Conservation (phyloP, 2,888 invertebrate genomes). For the Gisinianus flammeolus region DNA sequence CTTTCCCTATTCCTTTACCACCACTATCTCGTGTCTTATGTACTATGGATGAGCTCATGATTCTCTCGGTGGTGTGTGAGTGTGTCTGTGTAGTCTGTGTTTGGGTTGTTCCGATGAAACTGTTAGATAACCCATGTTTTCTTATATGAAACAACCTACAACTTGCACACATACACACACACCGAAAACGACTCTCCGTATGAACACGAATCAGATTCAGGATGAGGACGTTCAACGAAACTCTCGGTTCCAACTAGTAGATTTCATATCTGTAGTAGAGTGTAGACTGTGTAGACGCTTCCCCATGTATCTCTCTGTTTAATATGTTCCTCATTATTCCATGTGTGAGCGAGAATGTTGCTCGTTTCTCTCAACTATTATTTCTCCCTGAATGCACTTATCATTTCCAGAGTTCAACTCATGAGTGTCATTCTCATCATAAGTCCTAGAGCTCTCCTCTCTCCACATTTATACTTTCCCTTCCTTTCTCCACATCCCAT, state of each 20-base stretch:
- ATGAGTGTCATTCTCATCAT: conserved; percentile 29
- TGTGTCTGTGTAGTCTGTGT: conserved; percentile 4
- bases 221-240: too few species aligned
- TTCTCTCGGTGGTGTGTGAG: not conserved
- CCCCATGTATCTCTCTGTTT: not conserved
- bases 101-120: not conserved
- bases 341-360: conserved; percentile 26
- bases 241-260: too few species aligned
- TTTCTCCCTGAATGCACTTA: conserved; percentile 32
- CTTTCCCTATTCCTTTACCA: not conserved
- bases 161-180: too few species aligned
- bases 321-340: conserved; percentile 22
- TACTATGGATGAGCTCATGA: not conserved
- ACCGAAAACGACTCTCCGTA: too few species aligned
- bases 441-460: too few species aligned
- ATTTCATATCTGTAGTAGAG: too few species aligned
- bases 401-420: conserved; percentile 18
- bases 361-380: conserved; percentile 16
- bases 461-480: too few species aligned
- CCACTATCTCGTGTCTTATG: not conserved
- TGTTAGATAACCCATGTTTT: too few species aligned
- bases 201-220: too few species aligned
- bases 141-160: too few species aligned
- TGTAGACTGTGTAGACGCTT: too few species aligned
- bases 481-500: too few species aligned